Percentiles rank a stretch among this genome's conserved stretches.
phyloP scores from a whole-genome alignment of 2,888 invertebrate genomes.

The Arctia plantaginis region DNA sequence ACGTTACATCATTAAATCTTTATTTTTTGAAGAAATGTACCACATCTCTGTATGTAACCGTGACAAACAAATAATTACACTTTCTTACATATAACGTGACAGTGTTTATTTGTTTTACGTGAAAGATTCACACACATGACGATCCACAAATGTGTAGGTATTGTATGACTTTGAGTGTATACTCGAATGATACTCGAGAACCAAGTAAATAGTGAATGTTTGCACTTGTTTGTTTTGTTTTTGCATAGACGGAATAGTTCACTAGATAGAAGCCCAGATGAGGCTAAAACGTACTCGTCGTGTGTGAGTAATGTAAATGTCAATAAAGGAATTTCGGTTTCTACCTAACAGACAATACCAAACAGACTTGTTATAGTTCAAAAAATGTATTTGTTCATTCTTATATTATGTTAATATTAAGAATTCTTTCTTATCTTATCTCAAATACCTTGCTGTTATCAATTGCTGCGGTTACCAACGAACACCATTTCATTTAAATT shows the following conservation, averaged over 20 bases:
- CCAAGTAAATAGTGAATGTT: slow-evolving; percentile 9
- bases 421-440: too few relatives aligned
- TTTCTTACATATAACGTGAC: slow-evolving; percentile 5
- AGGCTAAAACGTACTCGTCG: not conserved
- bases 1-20: not conserved
- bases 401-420: too few relatives aligned
- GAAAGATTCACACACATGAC: slow-evolving; percentile 18
- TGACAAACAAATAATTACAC: slow-evolving; percentile 7
- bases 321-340: not conserved
- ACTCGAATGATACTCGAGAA: slow-evolving; percentile 9
- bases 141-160: slow-evolving; percentile 20
- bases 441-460: too few relatives aligned
- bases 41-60: slow-evolving; percentile 1
- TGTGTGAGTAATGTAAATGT: not conserved
- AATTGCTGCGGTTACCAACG: too few relatives aligned
- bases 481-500: too few relatives aligned
- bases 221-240: slow-evolving; percentile 2
- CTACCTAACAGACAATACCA: not conserved
- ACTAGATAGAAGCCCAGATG: not conserved
- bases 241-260: not conserved
- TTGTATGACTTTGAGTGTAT: slow-evolving; percentile 31
- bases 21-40: not conserved
- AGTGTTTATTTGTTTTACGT: slow-evolving; percentile 11
- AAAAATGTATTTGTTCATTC: too few relatives aligned
- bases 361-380: too few relatives aligned